These are phyloP conservation scores for Galerucella nymphaeae DNA, from an alignment of 2,888 invertebrate genomes.

Conservation along the genomic window DNA sequence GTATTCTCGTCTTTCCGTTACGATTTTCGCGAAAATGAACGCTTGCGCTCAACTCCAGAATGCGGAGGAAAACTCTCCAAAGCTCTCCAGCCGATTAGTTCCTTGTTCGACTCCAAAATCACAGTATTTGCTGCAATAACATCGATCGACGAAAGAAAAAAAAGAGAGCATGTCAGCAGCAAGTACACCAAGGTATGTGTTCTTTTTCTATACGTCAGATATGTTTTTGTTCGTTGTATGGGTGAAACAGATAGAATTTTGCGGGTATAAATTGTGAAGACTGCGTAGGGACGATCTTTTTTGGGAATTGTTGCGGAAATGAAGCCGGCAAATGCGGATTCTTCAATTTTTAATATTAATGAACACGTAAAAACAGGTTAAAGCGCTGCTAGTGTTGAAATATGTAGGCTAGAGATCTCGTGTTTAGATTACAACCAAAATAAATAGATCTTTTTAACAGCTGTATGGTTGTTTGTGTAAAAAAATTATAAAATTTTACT, in stretches of 20 bases:
- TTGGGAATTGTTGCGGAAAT: slow-evolving; percentile 25
- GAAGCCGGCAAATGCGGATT: slow-evolving; percentile 29
- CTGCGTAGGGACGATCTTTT: not conserved
- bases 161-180: slow-evolving; percentile 51
- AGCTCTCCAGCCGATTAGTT: slow-evolving; percentile 35
- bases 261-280: not conserved
- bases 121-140: slow-evolving; percentile 39
- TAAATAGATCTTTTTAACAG: not conserved
- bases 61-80: slow-evolving; percentile 25
- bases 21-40: slow-evolving; percentile 31
- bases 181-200: slow-evolving; percentile 53
- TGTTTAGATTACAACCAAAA: not conserved
- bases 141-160: slow-evolving; percentile 39
- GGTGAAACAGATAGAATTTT: not conserved
- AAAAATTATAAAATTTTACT: too few species aligned
- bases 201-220: slow-evolving; percentile 31
- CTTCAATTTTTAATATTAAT: slow-evolving; percentile 7
- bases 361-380: not conserved
- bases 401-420: not conserved
- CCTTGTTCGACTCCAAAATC: slow-evolving; percentile 43
- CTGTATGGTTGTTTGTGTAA: not conserved
- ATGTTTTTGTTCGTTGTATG: slow-evolving; percentile 25
- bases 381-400: not conserved
- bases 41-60: slow-evolving; percentile 33
- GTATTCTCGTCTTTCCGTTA: slow-evolving; percentile 18